Evolutionary conservation across 2,797 vertebrate genomes (phyloP).

Genomic region (Coilia nasus): DNA sequence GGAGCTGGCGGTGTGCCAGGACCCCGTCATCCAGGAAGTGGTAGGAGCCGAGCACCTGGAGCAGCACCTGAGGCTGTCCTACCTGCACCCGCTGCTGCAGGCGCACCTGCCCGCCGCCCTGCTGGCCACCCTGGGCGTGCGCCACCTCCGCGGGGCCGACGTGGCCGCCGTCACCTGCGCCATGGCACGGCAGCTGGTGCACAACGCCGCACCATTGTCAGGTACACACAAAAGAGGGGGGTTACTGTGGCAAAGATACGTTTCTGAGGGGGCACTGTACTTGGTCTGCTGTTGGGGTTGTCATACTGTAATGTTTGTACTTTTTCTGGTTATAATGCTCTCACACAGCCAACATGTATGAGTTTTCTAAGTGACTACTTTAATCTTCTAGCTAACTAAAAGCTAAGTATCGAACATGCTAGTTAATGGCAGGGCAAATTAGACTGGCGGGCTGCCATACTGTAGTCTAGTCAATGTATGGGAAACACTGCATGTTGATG

Average conservation of each 20-base stretch:
- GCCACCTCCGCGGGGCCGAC: conserved; percentile 69
- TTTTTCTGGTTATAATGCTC: too few relatives aligned
- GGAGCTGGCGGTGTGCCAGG: conserved; percentile 78
- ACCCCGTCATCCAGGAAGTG: conserved; percentile 75
- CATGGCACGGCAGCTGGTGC: conserved; percentile 74
- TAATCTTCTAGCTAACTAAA: too few relatives aligned
- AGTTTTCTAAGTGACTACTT: too few relatives aligned
- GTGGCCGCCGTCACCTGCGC: conserved; percentile 77
- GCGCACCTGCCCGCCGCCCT: conserved; percentile 68
- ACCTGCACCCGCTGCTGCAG: conserved; percentile 73
- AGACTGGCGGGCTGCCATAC: too few relatives aligned
- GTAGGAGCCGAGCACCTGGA: conserved; percentile 73
- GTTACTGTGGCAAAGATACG: too few relatives aligned
- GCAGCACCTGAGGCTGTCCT: conserved; percentile 75
- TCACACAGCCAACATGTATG: too few relatives aligned
- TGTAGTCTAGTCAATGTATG: too few relatives aligned
- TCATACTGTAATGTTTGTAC: too few relatives aligned
- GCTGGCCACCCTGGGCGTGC: conserved; percentile 75
- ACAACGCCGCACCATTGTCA: conserved; percentile 58
- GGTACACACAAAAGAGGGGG: conserved; percentile 55
- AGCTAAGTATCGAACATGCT: too few relatives aligned
- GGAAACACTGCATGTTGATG: background rate
- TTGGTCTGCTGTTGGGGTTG: too few relatives aligned
- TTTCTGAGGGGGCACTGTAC: too few relatives aligned
- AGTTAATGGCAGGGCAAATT: too few relatives aligned